phyloP scores from a whole-genome alignment of 2,888 invertebrate species.

The Petrophora chlorosata region DNA sequence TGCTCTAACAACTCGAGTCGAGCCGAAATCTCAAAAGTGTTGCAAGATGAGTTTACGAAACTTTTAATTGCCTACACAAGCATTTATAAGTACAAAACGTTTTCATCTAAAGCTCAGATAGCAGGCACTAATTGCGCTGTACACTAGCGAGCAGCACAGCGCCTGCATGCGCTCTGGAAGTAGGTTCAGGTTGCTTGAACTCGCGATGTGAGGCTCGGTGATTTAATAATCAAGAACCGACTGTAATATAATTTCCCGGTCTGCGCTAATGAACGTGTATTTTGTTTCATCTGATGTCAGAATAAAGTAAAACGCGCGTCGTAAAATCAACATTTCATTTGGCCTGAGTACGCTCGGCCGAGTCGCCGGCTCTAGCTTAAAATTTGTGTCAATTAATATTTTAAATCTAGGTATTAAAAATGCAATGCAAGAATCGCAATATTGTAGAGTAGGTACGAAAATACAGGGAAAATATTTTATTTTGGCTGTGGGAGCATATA shows the following conservation, averaged over 20 bases:
- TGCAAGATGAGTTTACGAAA: conserved; percentile 14
- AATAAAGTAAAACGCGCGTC: conserved; percentile 62
- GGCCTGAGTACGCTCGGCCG: conserved; percentile 48
- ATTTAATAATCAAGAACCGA: conserved; percentile 73
- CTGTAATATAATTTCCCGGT: conserved; percentile 75
- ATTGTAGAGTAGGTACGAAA: conserved; percentile 29
- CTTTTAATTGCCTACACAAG: conserved; percentile 19
- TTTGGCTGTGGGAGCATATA: conserved; percentile 21
- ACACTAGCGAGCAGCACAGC: no score
- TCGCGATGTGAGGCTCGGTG: conserved; percentile 53
- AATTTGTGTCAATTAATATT: conserved; percentile 69
- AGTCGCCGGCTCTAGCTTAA: conserved; percentile 52
- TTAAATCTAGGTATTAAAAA: conserved; percentile 54
- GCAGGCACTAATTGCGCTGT: conserved; percentile 47
- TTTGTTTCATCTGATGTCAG: conserved; percentile 76
- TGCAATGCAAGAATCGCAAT: conserved; percentile 35
- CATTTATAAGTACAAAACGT: conserved; percentile 22
- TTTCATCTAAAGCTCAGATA: conserved; percentile 33
- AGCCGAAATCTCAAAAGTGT: conserved; percentile 33
- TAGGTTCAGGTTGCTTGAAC: conserved; percentile 44
- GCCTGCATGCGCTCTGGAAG: conserved; percentile 34
- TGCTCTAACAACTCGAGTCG: conserved; percentile 38
- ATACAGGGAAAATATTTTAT: conserved; percentile 28
- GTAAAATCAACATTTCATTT: conserved; percentile 76
- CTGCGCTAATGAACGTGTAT: conserved; percentile 79